phyloP scores from a whole-genome alignment of 2,888 invertebrate genomes.

The Oasisia sp. region DNA sequence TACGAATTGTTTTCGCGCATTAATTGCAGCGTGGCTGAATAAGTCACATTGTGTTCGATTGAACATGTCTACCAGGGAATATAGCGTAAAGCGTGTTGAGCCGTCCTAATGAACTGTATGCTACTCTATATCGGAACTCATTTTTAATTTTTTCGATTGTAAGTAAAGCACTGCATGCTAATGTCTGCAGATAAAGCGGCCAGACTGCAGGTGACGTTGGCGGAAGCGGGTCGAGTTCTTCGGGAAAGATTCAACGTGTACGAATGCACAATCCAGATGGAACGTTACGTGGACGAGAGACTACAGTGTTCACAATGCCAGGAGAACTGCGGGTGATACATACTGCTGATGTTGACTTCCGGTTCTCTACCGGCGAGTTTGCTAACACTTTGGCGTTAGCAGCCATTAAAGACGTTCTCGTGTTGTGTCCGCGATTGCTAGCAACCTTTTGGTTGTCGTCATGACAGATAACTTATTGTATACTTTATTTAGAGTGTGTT shows the following conservation, averaged over 20 bases:
- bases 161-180: slow-evolving; percentile 8
- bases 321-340: slow-evolving; percentile 48
- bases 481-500: no score
- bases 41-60: no score
- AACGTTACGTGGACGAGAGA: slow-evolving; percentile 62
- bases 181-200: slow-evolving; percentile 49
- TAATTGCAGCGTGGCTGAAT: no score
- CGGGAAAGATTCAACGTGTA: slow-evolving; percentile 54
- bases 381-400: not conserved
- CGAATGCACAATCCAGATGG: slow-evolving; percentile 64
- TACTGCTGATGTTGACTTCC: not conserved
- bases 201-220: slow-evolving; percentile 53
- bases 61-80: no score
- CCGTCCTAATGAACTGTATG: no score
- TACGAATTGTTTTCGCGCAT: no score
- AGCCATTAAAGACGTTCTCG: not conserved
- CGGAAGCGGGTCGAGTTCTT: slow-evolving; percentile 53
- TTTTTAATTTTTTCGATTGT: not conserved
- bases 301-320: slow-evolving; percentile 60
- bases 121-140: not conserved
- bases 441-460: no score
- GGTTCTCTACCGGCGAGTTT: not conserved
- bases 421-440: no score
- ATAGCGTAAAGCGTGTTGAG: no score
- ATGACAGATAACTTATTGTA: no score